phyloP scores from a whole-genome alignment of 2,797 vertebrate species.

The Sparus aurata region DNA sequence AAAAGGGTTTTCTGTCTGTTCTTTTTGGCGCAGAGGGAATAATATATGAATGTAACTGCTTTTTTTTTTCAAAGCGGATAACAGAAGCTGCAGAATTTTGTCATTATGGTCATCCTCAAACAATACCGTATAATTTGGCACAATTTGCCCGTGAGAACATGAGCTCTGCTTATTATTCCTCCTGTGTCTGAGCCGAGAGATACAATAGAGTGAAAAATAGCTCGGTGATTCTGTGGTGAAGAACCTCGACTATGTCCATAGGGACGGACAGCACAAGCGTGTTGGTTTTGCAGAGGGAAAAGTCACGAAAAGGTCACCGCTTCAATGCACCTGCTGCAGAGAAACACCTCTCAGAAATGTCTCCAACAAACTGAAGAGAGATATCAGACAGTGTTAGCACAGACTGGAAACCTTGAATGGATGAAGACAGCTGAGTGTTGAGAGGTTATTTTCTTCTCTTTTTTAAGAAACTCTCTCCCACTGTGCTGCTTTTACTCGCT shows the following conservation, averaged over 20 bases:
- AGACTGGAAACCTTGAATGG: background rate
- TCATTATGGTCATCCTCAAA: slow-evolving; percentile 11
- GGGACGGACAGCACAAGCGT: slow-evolving; percentile 35
- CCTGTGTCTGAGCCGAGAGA: slow-evolving; percentile 40
- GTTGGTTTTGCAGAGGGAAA: slow-evolving; percentile 45
- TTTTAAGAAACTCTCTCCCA: background rate
- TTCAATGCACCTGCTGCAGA: slow-evolving; percentile 24
- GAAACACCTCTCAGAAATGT: background rate
- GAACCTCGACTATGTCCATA: slow-evolving; percentile 12
- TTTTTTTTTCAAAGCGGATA: slow-evolving; percentile 9
- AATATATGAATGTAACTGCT: slow-evolving; percentile 23
- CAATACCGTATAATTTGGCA: slow-evolving; percentile 13
- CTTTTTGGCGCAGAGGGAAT: slow-evolving; percentile 3
- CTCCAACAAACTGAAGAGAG: slow-evolving; percentile 34
- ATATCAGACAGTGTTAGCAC: slow-evolving; percentile 12
- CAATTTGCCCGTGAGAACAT: background rate
- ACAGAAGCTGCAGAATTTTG: background rate
- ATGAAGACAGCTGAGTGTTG: background rate
- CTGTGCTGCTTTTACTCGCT: slow-evolving; percentile 6
- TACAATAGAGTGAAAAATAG: slow-evolving; percentile 25
- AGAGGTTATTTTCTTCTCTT: background rate
- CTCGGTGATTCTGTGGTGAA: slow-evolving; percentile 9
- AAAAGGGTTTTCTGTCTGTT: slow-evolving; percentile 19
- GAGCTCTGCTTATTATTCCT: slow-evolving; percentile 37
- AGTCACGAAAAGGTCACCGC: slow-evolving; percentile 57